These are phyloP conservation scores for Acanthiza pusilla DNA, from an alignment of 2,797 vertebrate species.

Conservation along the genomic window DNA sequence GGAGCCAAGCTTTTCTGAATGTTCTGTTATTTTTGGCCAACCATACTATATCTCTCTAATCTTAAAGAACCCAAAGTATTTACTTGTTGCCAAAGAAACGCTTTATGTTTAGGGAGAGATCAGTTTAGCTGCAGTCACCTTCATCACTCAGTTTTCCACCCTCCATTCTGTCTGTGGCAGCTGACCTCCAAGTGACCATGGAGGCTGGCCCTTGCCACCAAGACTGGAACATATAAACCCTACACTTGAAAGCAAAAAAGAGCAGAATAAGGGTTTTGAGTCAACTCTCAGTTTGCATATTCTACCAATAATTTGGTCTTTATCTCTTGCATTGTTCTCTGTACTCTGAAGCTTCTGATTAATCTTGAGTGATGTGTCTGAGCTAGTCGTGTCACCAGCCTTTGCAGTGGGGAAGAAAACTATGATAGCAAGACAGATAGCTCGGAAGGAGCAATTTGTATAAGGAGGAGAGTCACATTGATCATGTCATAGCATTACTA, in stretches of 20 bases:
- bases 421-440: conserved; percentile 22
- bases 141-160: background rate
- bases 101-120: conserved; percentile 23
- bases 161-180: background rate
- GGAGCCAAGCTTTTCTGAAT: conserved; percentile 54
- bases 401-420: conserved; percentile 23
- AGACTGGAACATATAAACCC: background rate
- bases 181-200: background rate
- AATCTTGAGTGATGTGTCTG: background rate
- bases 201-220: background rate
- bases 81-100: conserved; percentile 48
- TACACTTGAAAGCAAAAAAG: background rate
- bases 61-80: conserved; percentile 52
- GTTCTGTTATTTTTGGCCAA: conserved; percentile 46
- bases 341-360: conserved; percentile 9
- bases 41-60: conserved; percentile 9
- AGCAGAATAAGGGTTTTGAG: background rate
- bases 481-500: conserved; percentile 21
- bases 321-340: conserved; percentile 22
- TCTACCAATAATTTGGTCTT: conserved; percentile 6
- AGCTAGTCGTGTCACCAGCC: conserved; percentile 16
- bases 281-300: background rate
- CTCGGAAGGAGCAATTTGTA: conserved; percentile 51
- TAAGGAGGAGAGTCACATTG: conserved; percentile 44
- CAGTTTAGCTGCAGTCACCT: conserved; percentile 21